These are phyloP conservation scores for Piprites chloris DNA, from an alignment of 2,113 vertebrate genomes.

Conservation along the genomic window DNA sequence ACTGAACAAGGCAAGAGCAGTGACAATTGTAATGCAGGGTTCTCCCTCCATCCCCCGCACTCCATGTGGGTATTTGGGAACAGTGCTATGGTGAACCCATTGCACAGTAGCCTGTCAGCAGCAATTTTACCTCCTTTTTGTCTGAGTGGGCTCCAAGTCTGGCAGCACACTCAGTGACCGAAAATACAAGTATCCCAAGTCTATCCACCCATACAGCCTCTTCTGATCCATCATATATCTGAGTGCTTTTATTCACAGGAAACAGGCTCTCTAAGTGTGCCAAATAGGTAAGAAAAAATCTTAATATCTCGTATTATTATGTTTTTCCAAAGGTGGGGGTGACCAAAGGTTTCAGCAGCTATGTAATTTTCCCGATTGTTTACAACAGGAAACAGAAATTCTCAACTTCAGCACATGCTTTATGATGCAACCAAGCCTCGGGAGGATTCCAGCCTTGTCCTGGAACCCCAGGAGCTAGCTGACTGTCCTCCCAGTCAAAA, in stretches of 20 bases:
- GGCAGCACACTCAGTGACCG: neutral
- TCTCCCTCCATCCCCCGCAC: rapidly evolving
- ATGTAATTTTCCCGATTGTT: slow-evolving; percentile 16
- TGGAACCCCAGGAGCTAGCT: neutral
- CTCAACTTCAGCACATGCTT: neutral
- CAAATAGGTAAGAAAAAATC: neutral
- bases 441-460: neutral
- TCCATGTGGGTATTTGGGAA: neutral
- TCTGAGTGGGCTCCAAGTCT: neutral
- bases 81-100: neutral
- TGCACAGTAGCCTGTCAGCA: neutral
- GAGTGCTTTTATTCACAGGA: neutral
- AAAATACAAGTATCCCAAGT: neutral
- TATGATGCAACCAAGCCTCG: neutral
- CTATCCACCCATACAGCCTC: neutral
- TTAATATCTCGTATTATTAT: neutral
- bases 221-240: neutral
- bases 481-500: neutral
- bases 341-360: neutral
- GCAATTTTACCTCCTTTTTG: neutral
- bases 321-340: neutral
- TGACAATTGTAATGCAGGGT: neutral
- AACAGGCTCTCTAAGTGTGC: neutral
- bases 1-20: neutral
- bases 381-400: neutral